Percentiles rank a stretch among this genome's conserved stretches.
These are phyloP conservation scores for Trichopria drosophilae DNA, from an alignment of 2,888 invertebrate genomes.

Conservation along the genomic window DNA sequence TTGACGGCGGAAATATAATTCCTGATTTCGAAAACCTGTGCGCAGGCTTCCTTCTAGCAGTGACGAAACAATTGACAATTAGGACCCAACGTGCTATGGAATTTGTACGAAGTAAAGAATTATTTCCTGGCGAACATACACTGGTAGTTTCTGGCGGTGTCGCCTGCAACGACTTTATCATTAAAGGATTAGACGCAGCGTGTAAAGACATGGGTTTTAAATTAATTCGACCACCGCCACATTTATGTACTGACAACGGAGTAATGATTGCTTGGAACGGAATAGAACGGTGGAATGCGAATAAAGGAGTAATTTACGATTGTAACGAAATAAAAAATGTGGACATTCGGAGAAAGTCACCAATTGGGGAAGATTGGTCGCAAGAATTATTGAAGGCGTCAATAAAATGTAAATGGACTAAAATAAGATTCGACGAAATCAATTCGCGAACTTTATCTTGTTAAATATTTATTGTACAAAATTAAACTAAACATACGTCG, in stretches of 20 bases:
- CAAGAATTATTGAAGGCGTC: slow-evolving; percentile 63
- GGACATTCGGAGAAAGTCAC: slow-evolving; percentile 64
- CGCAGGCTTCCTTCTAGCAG: slow-evolving; percentile 77
- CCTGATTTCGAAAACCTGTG: slow-evolving; percentile 80
- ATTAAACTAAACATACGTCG: slow-evolving; percentile 40
- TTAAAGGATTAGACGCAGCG: slow-evolving; percentile 69
- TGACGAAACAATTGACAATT: slow-evolving; percentile 78
- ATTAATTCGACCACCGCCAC: slow-evolving; percentile 76
- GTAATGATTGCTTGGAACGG: slow-evolving; percentile 99
- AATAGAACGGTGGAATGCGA: slow-evolving; percentile 71
- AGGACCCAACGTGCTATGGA: slow-evolving; percentile 82
- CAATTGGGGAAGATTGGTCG: slow-evolving; percentile 67
- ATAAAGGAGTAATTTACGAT: slow-evolving; percentile 58
- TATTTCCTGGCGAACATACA: slow-evolving; percentile 65
- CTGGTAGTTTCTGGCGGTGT: slow-evolving; percentile 94
- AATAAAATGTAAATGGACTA: slow-evolving; percentile 63
- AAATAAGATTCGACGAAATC: slow-evolving; percentile 44
- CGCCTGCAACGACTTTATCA: slow-evolving; percentile 88
- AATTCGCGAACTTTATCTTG: too few species aligned
- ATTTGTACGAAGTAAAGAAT: slow-evolving; percentile 66
- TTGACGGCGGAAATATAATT: slow-evolving; percentile 71
- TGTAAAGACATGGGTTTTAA: slow-evolving; percentile 68
- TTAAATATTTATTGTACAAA: too few species aligned
- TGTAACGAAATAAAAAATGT: slow-evolving; percentile 64
- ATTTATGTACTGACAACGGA: slow-evolving; percentile 95